Conservation (phyloP, 2,113 vertebrate genomes). For the Hemichromis elongatus region DNA sequence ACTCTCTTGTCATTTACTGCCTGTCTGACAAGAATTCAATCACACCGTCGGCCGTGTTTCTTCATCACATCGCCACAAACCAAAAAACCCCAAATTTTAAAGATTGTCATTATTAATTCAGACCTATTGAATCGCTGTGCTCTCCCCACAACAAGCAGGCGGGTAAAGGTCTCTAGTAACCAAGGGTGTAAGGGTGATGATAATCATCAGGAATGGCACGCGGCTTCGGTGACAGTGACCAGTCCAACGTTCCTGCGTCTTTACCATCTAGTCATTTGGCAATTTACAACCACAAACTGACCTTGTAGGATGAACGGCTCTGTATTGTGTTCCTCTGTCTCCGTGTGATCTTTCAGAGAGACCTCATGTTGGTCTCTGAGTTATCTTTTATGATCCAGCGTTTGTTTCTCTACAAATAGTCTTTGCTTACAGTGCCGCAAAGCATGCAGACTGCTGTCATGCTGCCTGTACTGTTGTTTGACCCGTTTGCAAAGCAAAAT, state of each 20-base stretch:
- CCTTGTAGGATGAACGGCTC: not conserved
- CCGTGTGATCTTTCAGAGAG: not conserved
- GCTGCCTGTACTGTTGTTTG: not conserved
- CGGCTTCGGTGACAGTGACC: not conserved
- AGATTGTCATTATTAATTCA: rapidly evolving
- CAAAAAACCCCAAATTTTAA: not conserved
- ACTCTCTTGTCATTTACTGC: rapidly evolving
- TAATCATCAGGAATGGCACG: not conserved
- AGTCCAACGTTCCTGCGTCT: not conserved
- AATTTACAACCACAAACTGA: not conserved
- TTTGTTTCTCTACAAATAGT: not conserved
- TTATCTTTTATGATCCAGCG: not conserved
- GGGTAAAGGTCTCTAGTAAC: not conserved
- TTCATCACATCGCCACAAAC: not conserved
- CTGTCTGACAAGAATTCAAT: not conserved
- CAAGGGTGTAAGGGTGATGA: not conserved
- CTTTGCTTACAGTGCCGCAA: rapidly evolving
- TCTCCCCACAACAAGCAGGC: not conserved
- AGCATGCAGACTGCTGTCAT: too few species aligned
- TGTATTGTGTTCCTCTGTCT: not conserved
- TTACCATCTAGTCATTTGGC: rapidly evolving
- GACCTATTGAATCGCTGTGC: not conserved
- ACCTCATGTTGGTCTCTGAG: not conserved
- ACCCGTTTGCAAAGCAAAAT: not conserved
- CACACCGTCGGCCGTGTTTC: not conserved